These are phyloP conservation scores for Agrochola lychnidis DNA, from an alignment of 2,888 invertebrate species.

Conservation along the genomic window DNA sequence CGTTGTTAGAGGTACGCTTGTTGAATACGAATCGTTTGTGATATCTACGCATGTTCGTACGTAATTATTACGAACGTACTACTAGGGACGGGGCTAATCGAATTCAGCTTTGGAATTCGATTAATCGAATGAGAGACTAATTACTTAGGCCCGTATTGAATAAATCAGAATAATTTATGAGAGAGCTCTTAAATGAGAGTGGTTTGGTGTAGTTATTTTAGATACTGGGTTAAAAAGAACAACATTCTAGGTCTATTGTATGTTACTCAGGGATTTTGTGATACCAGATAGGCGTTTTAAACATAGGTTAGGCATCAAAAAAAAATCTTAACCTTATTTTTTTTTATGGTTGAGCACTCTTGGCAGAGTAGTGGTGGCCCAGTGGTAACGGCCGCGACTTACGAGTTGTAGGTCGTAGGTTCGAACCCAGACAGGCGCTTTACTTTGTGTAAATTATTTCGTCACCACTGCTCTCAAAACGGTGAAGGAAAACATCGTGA, in stretches of 20 bases:
- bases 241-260: neutral
- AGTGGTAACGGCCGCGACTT: too few relatives aligned
- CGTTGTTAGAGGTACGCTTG: slow-evolving; percentile 32
- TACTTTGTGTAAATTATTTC: too few relatives aligned
- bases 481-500: too few relatives aligned
- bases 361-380: too few relatives aligned
- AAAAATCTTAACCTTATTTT: too few relatives aligned
- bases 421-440: too few relatives aligned
- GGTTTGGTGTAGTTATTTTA: slow-evolving; percentile 8
- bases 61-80: slow-evolving; percentile 35
- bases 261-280: neutral
- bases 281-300: neutral
- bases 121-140: slow-evolving; percentile 51
- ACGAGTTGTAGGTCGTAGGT: too few relatives aligned
- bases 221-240: neutral
- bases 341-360: too few relatives aligned
- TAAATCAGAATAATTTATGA: slow-evolving; percentile 46
- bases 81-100: slow-evolving; percentile 23
- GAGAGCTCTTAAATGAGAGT: slow-evolving; percentile 5
- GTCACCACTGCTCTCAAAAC: too few relatives aligned
- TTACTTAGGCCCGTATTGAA: slow-evolving; percentile 31
- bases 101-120: slow-evolving; percentile 39
- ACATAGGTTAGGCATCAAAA: too few relatives aligned
- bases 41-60: slow-evolving; percentile 24
- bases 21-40: slow-evolving; percentile 45